Base-by-base conservation (phyloP, 2,888 invertebrate species). In the Xestoiulus laeticollis region DNA sequence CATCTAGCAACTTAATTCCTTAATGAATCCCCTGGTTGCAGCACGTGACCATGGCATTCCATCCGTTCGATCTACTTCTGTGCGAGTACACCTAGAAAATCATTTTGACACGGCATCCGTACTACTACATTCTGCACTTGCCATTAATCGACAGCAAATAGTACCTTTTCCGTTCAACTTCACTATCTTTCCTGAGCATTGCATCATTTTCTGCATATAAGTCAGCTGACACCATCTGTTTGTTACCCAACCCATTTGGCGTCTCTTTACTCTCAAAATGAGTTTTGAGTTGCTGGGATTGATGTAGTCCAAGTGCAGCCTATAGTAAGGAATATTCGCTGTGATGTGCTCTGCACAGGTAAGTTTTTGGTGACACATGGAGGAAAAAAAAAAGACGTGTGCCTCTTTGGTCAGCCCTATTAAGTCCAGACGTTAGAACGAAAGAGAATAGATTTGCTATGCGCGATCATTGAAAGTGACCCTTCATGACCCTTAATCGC, bases 271-370 rank as follows among this genome's bases (percentile, higher is more conserved):
- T 53, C 53, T 53, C 53, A 19, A 53, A 53, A 53, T 53, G 53
- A 53, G 16, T 53, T 53, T 53, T 53, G 53, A 53, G 53, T 53
- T 53, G 53, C 53, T 53, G 53, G 53, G 53, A 53, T 53, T 53
- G 53, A 53, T 53, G 53, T 53, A 53, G 53, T 53, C 53, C 53
- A 53, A 53, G 53, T 53, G 53, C 53, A 53, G 53, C 53, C 53
- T 53, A 53, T 53, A 53, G 83, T 83, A 53, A 53, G 44, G 86
- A 86, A 86, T 86, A 86, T 86, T 86, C 48, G 86, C 86, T 86
- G 86, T 53, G 86, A 44, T 30, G 38, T 86, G 30, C 53, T 48
- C 30, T 86, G 44, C 30, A 59, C 86, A 86, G 86, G 86, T 86
- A 86, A 86, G 86, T 86, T 53, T 53, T 53, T 53, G 53, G 53